phyloP scores from a whole-genome alignment of 2,888 invertebrate genomes.

The Drosophila greeni region DNA sequence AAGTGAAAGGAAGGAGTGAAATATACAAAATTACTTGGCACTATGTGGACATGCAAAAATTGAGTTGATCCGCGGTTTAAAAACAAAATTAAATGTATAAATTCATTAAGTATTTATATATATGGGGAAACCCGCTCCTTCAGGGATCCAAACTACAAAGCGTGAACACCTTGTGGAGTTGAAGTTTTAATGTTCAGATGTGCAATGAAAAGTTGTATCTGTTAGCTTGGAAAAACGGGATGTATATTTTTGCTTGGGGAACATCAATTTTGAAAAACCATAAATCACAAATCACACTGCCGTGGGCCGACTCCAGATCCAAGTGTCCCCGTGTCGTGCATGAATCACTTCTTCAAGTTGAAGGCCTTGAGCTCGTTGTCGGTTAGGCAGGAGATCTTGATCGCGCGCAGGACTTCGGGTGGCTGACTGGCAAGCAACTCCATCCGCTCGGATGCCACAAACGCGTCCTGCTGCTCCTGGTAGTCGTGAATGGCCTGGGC shows the following conservation, averaged over 20 bases:
- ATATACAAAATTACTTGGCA: background rate
- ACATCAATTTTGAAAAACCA: background rate
- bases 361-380: conserved; percentile 39
- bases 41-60: background rate
- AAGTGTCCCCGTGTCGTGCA: no score
- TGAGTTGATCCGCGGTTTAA: no score
- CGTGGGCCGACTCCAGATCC: no score
- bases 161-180: no score
- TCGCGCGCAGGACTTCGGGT: conserved; percentile 42
- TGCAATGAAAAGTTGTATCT: background rate
- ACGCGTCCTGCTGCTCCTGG: conserved; percentile 44
- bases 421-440: conserved; percentile 46
- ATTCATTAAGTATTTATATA: no score
- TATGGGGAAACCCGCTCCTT: background rate
- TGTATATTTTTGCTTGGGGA: background rate
- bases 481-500: conserved; percentile 34
- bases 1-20: no score
- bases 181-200: background rate
- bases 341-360: conserved; percentile 29
- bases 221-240: background rate
- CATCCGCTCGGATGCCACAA: conserved; percentile 53
- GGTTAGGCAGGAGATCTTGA: conserved; percentile 40
- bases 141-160: background rate
- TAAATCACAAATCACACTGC: background rate
- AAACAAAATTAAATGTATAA: no score